These are phyloP conservation scores for Torymus aiolomorphi DNA, from an alignment of 2,888 invertebrate genomes.

Conservation along the genomic window DNA sequence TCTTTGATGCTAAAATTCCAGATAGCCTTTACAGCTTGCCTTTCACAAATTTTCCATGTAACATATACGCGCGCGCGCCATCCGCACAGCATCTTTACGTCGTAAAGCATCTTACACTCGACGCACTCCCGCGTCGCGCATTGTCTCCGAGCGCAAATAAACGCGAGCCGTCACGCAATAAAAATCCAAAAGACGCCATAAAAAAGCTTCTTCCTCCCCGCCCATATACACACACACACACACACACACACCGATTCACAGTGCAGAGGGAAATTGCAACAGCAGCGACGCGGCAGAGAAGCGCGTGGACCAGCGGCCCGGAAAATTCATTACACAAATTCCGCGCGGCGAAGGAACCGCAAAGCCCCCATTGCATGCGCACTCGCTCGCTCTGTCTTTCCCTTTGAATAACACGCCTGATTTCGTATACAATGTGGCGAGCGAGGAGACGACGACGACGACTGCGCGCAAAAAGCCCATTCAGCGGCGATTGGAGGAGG, in stretches of 20 bases:
- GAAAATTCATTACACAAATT: slow-evolving; percentile 51
- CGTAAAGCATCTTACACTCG: not conserved
- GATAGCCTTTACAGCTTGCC: no score
- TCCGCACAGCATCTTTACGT: no score
- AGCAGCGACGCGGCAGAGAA: no score
- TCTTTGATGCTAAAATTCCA: no score
- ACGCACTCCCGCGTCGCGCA: not conserved
- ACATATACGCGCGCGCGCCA: no score
- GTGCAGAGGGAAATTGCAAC: slow-evolving; percentile 13
- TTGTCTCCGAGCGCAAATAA: not conserved
- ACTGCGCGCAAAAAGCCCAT: slow-evolving; percentile 34
- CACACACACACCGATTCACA: not conserved
- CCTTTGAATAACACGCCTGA: slow-evolving; percentile 43
- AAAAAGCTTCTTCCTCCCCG: not conserved
- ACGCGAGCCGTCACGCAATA: not conserved
- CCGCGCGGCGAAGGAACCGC: not conserved
- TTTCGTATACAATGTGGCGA: slow-evolving; percentile 36
- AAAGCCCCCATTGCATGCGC: not conserved
- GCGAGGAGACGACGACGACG: not conserved
- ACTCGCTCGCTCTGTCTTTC: not conserved
- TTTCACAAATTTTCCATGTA: no score
- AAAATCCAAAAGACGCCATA: slow-evolving; percentile 8
- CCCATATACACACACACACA: not conserved
- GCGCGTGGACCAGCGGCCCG: not conserved
- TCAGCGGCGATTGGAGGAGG: slow-evolving; percentile 46